Percentiles rank a stretch among this genome's conserved stretches.
Evolutionary conservation across 2,888 invertebrate species (phyloP).

Genomic region (Parnassius apollo): DNA sequence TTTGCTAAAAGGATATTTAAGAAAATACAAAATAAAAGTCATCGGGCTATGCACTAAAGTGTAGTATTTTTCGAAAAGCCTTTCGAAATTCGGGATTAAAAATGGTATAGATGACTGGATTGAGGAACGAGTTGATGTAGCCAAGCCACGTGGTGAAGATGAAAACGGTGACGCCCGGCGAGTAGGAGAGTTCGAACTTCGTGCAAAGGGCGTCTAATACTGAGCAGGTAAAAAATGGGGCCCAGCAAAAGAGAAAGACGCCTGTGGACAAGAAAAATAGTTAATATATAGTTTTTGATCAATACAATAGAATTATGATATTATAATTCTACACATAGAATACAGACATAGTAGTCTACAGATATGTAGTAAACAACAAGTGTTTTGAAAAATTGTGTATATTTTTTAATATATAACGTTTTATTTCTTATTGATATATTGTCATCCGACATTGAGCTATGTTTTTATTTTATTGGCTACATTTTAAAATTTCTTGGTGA

Average conservation of each 20-base stretch:
- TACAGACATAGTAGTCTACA: too few relatives aligned
- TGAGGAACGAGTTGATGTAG: constrained; percentile 97
- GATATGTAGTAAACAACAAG: too few relatives aligned
- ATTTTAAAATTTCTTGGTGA: too few relatives aligned
- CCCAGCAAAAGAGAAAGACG: constrained; percentile 98
- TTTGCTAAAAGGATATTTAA: constrained; percentile 42
- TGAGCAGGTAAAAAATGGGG: constrained; percentile 99
- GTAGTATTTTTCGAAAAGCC: constrained; percentile 97
- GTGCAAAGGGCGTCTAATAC: constrained; percentile 98
- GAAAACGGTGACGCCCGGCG: constrained; percentile 93
- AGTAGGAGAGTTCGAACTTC: constrained; percentile 88
- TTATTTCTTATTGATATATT: too few relatives aligned
- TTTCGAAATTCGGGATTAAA: constrained; percentile 99
- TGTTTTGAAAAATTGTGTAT: too few relatives aligned
- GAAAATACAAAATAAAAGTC: constrained; percentile 72
- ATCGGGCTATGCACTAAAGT: constrained; percentile 81
- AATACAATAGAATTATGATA: neutral
- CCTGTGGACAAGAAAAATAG: constrained; percentile 80
- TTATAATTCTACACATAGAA: too few relatives aligned
- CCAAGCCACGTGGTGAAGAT: constrained; percentile 98
- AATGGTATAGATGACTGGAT: constrained; percentile 96
- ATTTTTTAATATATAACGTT: too few relatives aligned
- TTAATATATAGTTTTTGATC: neutral
- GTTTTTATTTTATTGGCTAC: too few relatives aligned
- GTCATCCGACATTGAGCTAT: too few relatives aligned